Conservation (phyloP, 1,140 invertebrate species). For the Littorina saxatilis region DNA sequence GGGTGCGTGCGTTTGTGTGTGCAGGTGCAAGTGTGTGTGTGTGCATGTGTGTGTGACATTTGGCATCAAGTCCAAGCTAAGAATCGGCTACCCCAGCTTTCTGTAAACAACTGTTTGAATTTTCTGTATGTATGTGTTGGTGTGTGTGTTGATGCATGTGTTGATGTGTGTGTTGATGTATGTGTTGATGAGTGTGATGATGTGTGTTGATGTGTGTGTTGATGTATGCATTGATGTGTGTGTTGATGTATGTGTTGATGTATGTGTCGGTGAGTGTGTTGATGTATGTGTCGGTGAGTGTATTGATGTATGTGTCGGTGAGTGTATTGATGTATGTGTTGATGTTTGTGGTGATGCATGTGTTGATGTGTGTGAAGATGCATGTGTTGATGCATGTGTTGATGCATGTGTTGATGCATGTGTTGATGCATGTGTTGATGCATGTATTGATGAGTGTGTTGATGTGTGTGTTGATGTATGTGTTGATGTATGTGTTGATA, state of each 20-base stretch:
- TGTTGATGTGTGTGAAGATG: background rate
- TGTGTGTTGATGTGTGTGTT: no score
- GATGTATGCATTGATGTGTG: background rate
- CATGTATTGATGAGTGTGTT: background rate
- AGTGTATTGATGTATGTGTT: background rate
- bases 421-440: no score
- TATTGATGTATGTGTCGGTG: background rate
- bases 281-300: background rate
- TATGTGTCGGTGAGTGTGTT: background rate
- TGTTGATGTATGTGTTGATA: background rate
- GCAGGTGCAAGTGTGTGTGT: background rate
- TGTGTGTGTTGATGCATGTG: background rate
- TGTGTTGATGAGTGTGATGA: no score
- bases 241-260: no score
- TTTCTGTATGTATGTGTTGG: conserved; percentile 2
- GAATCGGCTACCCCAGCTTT: no score
- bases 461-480: conserved; percentile 1
- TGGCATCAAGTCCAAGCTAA: background rate
- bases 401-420: background rate
- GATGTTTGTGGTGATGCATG: background rate
- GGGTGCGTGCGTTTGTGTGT: conserved; percentile 13
- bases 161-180: no score
- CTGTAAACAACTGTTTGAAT: background rate
- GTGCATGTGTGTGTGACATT: background rate
- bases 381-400: background rate